Evolutionary conservation across 1,140 invertebrate species (phyloP).

Genomic region (Hestina assimilis): DNA sequence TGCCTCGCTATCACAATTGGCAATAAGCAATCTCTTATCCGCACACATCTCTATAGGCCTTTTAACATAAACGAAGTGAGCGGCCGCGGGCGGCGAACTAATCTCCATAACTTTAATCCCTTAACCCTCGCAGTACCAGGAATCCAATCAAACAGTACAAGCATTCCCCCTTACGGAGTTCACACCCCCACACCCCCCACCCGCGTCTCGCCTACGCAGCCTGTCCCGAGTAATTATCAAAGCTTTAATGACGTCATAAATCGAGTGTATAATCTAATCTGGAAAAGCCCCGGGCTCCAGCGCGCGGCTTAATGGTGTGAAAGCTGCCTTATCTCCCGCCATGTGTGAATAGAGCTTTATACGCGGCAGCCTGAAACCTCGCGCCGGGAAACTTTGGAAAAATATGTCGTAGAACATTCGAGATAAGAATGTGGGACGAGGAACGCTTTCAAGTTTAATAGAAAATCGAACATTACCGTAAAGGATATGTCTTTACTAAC

Average conservation of each 20-base stretch:
- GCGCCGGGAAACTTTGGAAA: constrained; percentile 77
- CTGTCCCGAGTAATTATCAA: constrained; percentile 79
- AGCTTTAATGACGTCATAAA: constrained; percentile 80
- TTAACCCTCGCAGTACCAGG: constrained; percentile 74
- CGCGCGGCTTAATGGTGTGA: constrained; percentile 77
- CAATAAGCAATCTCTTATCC: constrained; percentile 77
- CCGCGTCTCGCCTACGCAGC: constrained; percentile 70
- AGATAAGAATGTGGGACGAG: constrained; percentile 77
- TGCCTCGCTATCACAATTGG: constrained; percentile 71
- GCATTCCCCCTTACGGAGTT: constrained; percentile 41
- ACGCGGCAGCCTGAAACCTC: constrained; percentile 72
- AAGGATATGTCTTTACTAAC: constrained; percentile 75
- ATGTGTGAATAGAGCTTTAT: constrained; percentile 78
- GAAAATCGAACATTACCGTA: constrained; percentile 78
- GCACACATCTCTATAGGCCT: constrained; percentile 72
- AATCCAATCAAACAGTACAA: constrained; percentile 78
- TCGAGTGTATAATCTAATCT: constrained; percentile 80
- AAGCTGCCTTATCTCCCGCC: constrained; percentile 77
- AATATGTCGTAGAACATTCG: constrained; percentile 74
- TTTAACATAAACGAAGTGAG: constrained; percentile 73
- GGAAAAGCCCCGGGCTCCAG: constrained; percentile 78
- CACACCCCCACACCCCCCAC: constrained; percentile 36
- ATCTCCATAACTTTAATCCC: constrained; percentile 78
- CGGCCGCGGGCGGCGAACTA: constrained; percentile 73
- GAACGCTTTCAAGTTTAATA: constrained; percentile 77